These are phyloP conservation scores for Drosophila atroscutellata DNA, from an alignment of 2,888 invertebrate genomes.

Conservation along the genomic window DNA sequence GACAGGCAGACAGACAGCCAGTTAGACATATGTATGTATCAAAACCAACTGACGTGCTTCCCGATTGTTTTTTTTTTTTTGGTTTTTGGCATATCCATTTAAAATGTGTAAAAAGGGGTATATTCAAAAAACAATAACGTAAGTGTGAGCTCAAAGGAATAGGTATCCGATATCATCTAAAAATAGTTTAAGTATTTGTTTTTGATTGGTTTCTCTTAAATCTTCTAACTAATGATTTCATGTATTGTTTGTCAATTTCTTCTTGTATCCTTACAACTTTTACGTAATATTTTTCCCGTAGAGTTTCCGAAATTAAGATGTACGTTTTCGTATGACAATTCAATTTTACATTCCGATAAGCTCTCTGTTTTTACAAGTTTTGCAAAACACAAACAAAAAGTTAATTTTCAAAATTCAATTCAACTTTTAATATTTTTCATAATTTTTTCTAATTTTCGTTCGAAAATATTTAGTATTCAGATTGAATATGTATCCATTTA, in stretches of 20 bases:
- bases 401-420: neutral
- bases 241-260: neutral
- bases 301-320: neutral
- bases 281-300: neutral
- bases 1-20: neutral
- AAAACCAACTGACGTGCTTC: slow-evolving; percentile 34
- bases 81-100: slow-evolving; percentile 5
- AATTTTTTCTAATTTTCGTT: neutral
- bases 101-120: neutral
- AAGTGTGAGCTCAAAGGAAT: neutral
- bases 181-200: neutral
- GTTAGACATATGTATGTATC: slow-evolving; percentile 1
- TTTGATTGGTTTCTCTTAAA: neutral
- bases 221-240: neutral
- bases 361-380: neutral
- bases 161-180: neutral
- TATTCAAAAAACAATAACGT: neutral
- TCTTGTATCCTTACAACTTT: neutral
- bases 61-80: slow-evolving; percentile 10
- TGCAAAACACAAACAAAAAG: too few species aligned
- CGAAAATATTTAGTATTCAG: neutral
- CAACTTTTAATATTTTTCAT: neutral
- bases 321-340: neutral
- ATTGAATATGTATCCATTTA: neutral
- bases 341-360: neutral